phyloP scores from a whole-genome alignment of 23 tunicate species.

The Botrylloides violaceus region DNA sequence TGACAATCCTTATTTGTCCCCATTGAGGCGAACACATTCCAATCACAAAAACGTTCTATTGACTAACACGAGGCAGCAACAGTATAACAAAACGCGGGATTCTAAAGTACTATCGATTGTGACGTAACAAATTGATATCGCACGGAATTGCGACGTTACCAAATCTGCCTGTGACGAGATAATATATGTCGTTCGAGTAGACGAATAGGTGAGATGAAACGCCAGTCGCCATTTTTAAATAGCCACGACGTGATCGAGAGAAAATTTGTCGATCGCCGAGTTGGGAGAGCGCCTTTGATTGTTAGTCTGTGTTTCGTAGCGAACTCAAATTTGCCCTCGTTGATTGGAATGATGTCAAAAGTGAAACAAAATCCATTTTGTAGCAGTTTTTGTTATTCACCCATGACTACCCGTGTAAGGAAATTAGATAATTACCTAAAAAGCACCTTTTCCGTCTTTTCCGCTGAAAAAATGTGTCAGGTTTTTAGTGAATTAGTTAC shows the following conservation, averaged over 20 bases:
- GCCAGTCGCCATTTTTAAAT: background rate
- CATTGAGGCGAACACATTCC: too few species aligned
- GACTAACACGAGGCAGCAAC: too few species aligned
- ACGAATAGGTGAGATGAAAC: too few species aligned
- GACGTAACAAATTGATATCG: too few species aligned
- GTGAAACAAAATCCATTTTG: background rate
- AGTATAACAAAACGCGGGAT: too few species aligned
- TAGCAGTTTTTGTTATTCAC: background rate
- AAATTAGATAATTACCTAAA: background rate
- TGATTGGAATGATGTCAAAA: background rate
- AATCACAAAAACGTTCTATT: too few species aligned
- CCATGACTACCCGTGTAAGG: background rate
- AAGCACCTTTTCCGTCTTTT: background rate
- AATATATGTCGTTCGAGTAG: too few species aligned
- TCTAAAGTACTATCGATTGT: too few species aligned
- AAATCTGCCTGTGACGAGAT: too few species aligned
- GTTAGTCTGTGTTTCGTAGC: background rate
- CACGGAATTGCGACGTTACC: too few species aligned
- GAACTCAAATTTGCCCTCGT: background rate
- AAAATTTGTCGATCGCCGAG: background rate
- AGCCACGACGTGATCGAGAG: background rate
- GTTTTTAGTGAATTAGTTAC: background rate
- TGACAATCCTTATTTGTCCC: too few species aligned
- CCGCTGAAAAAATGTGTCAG: background rate
- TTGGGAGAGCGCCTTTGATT: background rate